A percentile compares a stretch with the other conserved stretches of the same genome.
These are phyloP conservation scores for Nymphalis io DNA, from an alignment of 1,140 invertebrate species.

Conservation along the genomic window DNA sequence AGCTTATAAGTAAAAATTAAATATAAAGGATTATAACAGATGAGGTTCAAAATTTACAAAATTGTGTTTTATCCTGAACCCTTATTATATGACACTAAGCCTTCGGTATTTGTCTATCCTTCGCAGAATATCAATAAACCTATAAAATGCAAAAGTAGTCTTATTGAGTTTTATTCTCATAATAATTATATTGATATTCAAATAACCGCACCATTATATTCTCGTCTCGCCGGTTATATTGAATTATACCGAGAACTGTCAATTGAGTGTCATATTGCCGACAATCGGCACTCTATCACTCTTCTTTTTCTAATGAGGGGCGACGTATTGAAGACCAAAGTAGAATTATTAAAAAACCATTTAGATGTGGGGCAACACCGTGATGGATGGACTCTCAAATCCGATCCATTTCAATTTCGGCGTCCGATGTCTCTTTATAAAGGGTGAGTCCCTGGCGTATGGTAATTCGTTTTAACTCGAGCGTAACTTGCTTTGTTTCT, in stretches of 20 bases:
- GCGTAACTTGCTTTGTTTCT: conserved; percentile 44
- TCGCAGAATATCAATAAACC: neutral
- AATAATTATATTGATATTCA: conserved; percentile 6
- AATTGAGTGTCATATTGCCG: conserved; percentile 70
- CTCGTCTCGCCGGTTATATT: conserved; percentile 51
- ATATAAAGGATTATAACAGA: too few relatives aligned
- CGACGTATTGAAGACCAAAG: conserved; percentile 58
- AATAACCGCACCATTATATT: conserved; percentile 24
- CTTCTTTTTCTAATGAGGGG: conserved; percentile 68
- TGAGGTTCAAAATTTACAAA: too few relatives aligned
- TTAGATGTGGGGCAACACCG: conserved; percentile 66
- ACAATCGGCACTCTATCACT: conserved; percentile 70
- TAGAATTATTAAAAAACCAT: conserved; percentile 79
- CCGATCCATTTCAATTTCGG: conserved; percentile 78
- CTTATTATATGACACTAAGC: too few relatives aligned
- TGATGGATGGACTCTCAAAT: conserved; percentile 77
- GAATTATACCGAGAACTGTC: conserved; percentile 65
- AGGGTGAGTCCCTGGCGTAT: conserved; percentile 70
- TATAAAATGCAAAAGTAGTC: neutral
- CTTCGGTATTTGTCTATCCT: too few relatives aligned
- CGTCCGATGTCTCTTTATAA: conserved; percentile 63
- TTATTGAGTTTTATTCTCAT: conserved; percentile 7
- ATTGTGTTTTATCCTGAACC: too few relatives aligned
- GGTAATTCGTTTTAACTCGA: conserved; percentile 63
- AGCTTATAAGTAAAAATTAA: too few relatives aligned